Base-by-base conservation (phyloP, 1,140 invertebrate species). In the Heliconius himera region DNA sequence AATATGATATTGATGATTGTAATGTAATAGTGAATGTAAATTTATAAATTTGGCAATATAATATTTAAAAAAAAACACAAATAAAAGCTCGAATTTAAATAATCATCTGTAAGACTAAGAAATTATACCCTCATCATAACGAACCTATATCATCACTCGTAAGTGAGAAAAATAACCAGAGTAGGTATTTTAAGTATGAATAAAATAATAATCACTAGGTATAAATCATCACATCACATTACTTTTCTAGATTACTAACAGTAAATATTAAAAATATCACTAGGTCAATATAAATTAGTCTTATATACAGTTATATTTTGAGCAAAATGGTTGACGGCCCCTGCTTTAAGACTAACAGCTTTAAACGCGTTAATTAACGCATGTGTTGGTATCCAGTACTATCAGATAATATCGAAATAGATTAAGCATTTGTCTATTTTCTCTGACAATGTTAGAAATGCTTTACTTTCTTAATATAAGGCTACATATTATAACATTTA, bases 301-400 rank as follows among this genome's bases (percentile, higher is more conserved):
- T 56, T 3, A 56, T 66, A 13, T 26, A 66, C 60, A 66, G 60
- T 66, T 66, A 26, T 29, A 66, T 26, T 26, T 66, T 13, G 26
- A 5, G 8, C 60, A 29, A 16, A 66, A 29, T 22, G 60, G 8
- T 66, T 26, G 60, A 26, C n/a, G 22, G 60, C 22, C 22, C 60
- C 60, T 66, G 60, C 9, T 29, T 5, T 66, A 66, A 1, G 22
- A 66, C 11, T 66, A 66, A 66, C 60, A 66, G 60, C 60, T 66
- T 66, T 16, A 6, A 66, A 29, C 60, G 60, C 60, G 60, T 66
- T 66, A 66, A 66, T 66, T 66, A 66, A 66, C 26, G 22, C 60
- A 66, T 66, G 60, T 66, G 60, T 66, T 66, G 60, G 60, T 66
- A 66, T 66, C 26, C 26, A 66, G 60, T 66, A 26, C 60, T 66